Conservation (phyloP, 2,888 invertebrate genomes). For the Stramonita haemastoma region DNA sequence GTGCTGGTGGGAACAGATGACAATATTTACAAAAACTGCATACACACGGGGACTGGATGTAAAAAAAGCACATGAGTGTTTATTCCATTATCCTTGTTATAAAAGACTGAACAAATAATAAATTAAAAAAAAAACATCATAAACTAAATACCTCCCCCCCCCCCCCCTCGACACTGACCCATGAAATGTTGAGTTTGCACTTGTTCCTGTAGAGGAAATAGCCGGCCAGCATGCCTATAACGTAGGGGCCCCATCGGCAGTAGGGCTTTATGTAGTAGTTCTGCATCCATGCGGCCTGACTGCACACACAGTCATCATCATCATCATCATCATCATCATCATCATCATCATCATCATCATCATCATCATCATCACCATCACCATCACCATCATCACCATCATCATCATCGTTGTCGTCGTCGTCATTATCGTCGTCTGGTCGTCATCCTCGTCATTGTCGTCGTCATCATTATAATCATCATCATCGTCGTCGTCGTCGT, state of each 20-base stretch:
- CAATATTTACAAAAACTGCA: too few relatives aligned
- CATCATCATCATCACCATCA: neutral
- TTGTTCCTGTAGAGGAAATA: conserved; percentile 73
- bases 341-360: neutral
- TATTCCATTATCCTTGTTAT: too few relatives aligned
- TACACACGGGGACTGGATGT: too few relatives aligned
- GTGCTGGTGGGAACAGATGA: too few relatives aligned
- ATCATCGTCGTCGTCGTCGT: neutral
- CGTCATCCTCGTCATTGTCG: too few relatives aligned
- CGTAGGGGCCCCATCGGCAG: conserved; percentile 78
- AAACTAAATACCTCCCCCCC: too few relatives aligned
- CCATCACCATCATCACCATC: too few relatives aligned
- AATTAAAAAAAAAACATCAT: too few relatives aligned
- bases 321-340: neutral
- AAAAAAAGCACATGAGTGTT: too few relatives aligned
- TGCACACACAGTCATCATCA: neutral
- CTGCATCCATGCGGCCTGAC: neutral
- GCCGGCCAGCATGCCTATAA: conserved; percentile 77
- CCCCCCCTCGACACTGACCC: neutral
- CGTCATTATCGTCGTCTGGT: too few relatives aligned
- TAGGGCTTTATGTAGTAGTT: conserved; percentile 77
- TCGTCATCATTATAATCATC: too few relatives aligned
- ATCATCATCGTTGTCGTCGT: neutral
- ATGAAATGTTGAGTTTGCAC: conserved; percentile 59
- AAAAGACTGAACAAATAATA: too few relatives aligned